Conservation (phyloP, 2,113 vertebrate species). For the Eulemur macaco region DNA sequence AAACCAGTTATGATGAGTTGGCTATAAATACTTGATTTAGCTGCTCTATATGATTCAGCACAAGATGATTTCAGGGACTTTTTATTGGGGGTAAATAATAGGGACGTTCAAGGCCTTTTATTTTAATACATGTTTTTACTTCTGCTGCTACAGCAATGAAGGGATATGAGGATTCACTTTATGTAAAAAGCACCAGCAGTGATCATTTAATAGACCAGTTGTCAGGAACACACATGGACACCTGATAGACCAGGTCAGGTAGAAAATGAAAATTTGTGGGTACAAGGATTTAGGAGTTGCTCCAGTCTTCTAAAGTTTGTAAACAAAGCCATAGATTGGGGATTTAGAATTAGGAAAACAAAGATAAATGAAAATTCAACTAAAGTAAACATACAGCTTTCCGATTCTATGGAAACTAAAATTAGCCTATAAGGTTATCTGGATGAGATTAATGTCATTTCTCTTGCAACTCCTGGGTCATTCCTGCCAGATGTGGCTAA, state of each 20-base stretch:
- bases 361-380: slow-evolving; percentile 30
- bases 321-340: neutral
- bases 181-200: neutral
- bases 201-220: neutral
- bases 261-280: slow-evolving; percentile 3
- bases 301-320: neutral
- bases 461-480: neutral
- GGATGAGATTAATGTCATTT: slow-evolving; percentile 19
- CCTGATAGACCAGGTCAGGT: neutral
- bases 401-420: neutral
- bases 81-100: neutral
- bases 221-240: neutral
- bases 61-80: slow-evolving; percentile 41
- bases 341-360: neutral
- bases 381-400: slow-evolving; percentile 1
- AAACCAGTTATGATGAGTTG: slow-evolving; percentile 41
- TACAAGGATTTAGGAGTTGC: neutral
- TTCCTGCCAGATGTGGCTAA: slow-evolving; percentile 37
- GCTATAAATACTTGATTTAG: slow-evolving; percentile 40
- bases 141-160: neutral
- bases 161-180: neutral
- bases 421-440: neutral
- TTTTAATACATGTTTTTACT: neutral
- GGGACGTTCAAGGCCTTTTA: neutral
- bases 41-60: slow-evolving; percentile 24